Base-by-base conservation (phyloP, 2,797 vertebrate genomes). In the Spizella passerina region DNA sequence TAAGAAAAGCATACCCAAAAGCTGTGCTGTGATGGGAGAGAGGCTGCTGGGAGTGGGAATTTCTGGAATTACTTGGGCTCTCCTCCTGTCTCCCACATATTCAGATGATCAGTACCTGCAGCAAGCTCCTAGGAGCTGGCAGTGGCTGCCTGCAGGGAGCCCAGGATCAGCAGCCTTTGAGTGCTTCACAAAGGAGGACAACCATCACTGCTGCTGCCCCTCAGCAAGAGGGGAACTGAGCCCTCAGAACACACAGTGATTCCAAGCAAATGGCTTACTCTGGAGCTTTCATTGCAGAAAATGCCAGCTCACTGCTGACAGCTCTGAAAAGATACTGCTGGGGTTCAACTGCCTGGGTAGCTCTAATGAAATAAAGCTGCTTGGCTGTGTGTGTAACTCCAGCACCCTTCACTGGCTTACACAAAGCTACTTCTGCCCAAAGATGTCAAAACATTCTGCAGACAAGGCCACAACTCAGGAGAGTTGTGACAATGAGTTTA, bases 1-100 rank as follows among this genome's bases (percentile, higher is more conserved):
- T 94, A 66, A 83, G 70, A 82, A 93, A 94, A 50, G 21, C 66
- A 44, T 78, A 82, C 43, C 14, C 3, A 56, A 96, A 96, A 92
- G 55, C 36, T 76, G 29, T 61, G 75, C 61, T 3, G 2, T 22
- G 56, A 52, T 56, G 36, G 21, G 76, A 91, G 52, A 70, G 61
- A 89, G 29, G 46, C 16, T 81, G 21, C 21, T 0, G 3, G 10
- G n/a, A 73, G 18, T 0, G 4, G 24, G 21, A 66, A n/a, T 55
- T 72, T 9, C 26, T 70, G 44, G 26, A 34, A 75, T 80, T 64
- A 81, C 41, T 49, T 52, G 21, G 34, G 61, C 4, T 66, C 15
- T 44, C 26, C 46, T 76, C 27, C 36, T 8, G 1, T n/a, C 12
- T 57, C 65, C 1, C 0, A 24, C 11, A 29, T 9, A 49, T 3